phyloP scores from a whole-genome alignment of 1,140 invertebrate genomes.

The Zaprionus vittiger region DNA sequence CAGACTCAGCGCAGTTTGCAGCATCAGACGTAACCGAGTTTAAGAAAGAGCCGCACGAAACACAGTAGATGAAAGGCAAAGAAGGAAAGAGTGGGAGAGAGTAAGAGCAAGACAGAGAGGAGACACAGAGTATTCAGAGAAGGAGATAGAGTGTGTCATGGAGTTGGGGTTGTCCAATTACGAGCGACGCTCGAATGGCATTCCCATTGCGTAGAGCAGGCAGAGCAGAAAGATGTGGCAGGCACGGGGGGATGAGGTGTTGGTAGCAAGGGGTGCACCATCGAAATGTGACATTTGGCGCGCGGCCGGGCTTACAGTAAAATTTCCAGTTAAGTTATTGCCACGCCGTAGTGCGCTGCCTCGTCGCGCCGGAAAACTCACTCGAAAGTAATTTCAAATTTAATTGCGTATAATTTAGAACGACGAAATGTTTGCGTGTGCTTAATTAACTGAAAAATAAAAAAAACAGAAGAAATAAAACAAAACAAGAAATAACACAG shows the following conservation, averaged over 20 bases:
- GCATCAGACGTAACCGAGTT: conserved; percentile 63
- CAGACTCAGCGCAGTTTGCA: conserved; percentile 63
- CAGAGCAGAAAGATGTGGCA: not conserved
- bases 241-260: conserved; percentile 1
- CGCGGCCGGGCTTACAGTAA: conserved; percentile 70
- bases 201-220: not conserved
- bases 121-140: not conserved
- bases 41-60: conserved; percentile 32
- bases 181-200: conserved; percentile 19
- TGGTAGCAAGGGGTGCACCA: conserved; percentile 58
- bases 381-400: conserved; percentile 79
- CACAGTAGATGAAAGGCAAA: conserved; percentile 28
- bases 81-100: not conserved
- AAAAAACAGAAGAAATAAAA: conserved; percentile 41
- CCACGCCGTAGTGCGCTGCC: conserved; percentile 51
- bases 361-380: conserved; percentile 60
- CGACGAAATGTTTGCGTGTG: conserved; percentile 77
- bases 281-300: conserved; percentile 70
- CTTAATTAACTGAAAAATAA: conserved; percentile 82
- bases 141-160: not conserved
- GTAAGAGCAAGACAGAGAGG: not conserved
- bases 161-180: conserved; percentile 18
- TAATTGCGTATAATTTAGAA: conserved; percentile 81
- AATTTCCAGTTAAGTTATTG: conserved; percentile 79
- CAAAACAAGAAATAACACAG: conserved; percentile 29